Evolutionary conservation across 2,888 invertebrate genomes (phyloP), one percentile per base, ranked within the genome.

Genomic region (Tribolium freemani): DNA sequence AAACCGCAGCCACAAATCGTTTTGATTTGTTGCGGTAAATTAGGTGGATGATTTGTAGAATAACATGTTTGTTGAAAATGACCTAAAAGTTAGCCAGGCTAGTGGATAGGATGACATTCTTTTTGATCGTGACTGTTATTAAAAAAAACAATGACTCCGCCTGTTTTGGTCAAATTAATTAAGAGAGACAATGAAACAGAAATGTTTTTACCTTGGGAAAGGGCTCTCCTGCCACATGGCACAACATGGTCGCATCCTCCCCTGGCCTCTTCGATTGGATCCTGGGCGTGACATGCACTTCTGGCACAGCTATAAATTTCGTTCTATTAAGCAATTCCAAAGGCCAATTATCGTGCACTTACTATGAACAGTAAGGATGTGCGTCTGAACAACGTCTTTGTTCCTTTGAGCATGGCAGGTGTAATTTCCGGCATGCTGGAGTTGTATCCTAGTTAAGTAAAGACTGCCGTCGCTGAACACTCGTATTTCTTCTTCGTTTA

Each of bases 371-470:
- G 90, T 91, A 45, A 94, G 88, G 45, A 92, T 88, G 84, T 94
- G 93, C 5, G 93, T 92, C 84, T 94, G 93, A 54, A 92, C 90
- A 56, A 93, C 91, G 78, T 92, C 91, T 73, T 91, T 90, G 85
- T 93, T 93, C 73, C 91, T 88, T 76, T 91, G 89, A 13, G 93
- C 93, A 83, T 93, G 92, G 81, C 94, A 94, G 1, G 93, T 92
- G 86, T 93, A 93, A 88, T 94, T 93, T 16, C 93, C 94, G 54
- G 92, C 91, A 84, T 93, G 93, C 72, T 93, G 89, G 56, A 93
- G 88, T 80, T 93, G 92, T 72, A 93, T 91, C 77, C 91, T 88
- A 53, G 92, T 92, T 76, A 94, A 87, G 84, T 93, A 94, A 54
- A 94, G 88, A 63, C 92, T 92, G 2, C 93, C 93, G 82, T 94